Evolutionary conservation across 2,888 invertebrate species (phyloP).

Genomic region (Cyaniris semiargus): DNA sequence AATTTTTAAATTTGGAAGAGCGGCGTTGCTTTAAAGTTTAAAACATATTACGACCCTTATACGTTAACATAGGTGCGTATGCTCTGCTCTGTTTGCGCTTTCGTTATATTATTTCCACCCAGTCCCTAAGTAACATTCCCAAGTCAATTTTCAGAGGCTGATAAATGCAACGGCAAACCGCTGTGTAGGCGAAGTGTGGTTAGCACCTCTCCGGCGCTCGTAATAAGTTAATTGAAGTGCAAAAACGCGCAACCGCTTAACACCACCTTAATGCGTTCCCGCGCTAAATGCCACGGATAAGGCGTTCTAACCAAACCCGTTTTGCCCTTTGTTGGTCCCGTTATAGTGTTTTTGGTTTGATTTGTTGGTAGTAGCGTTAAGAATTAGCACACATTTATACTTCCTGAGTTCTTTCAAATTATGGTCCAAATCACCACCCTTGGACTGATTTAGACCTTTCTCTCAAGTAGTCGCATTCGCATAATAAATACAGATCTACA

Average conservation of each 20-base stretch:
- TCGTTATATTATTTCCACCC: background rate
- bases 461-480: too few relatives aligned
- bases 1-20: too few relatives aligned
- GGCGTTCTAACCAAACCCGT: conserved; percentile 42
- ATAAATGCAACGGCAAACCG: conserved; percentile 35
- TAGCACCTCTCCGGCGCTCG: conserved; percentile 55
- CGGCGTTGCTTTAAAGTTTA: background rate
- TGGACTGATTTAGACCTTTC: too few relatives aligned
- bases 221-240: conserved; percentile 79
- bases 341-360: background rate
- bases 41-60: background rate
- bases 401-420: too few relatives aligned
- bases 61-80: too few relatives aligned
- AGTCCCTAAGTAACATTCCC: background rate
- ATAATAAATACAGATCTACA: too few relatives aligned
- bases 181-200: conserved; percentile 47
- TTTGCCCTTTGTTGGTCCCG: conserved; percentile 34
- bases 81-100: too few relatives aligned
- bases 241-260: conserved; percentile 66
- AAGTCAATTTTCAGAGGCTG: background rate
- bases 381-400: background rate
- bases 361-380: background rate
- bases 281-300: conserved; percentile 51
- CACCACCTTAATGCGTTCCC: conserved; percentile 55
- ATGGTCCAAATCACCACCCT: too few relatives aligned